Evolutionary conservation across 1,140 invertebrate genomes (phyloP), one percentile per base, ranked within the genome.

Genomic region (Zaprionus ghesquierei): DNA sequence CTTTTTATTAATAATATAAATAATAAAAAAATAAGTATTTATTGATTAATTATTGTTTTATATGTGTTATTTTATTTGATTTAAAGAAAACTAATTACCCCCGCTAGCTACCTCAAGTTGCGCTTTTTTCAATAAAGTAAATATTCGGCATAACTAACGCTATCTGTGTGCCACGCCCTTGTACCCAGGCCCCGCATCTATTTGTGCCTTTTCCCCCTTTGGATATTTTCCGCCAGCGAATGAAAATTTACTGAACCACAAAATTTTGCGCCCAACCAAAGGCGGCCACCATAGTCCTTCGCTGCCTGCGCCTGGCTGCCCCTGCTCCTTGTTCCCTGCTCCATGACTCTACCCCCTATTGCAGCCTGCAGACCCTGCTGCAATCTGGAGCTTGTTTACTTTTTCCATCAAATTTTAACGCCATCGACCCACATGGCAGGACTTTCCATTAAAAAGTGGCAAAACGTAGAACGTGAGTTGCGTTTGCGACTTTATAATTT

Each of bases 401-500:
- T 77, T 61, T 79, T n/a, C 41, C 44, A 66, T 69, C 60, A 79
- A 86, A 74, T 75, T 85, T 86, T 69, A 63, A 68, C 64, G 29
- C 75, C 69, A 82, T 78, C 82, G 79, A 69, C 75, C 79, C 84
- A 82, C 82, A 82, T 89, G 64, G 51, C 50, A 63, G 63, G 78
- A 50, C 69, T 76, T 79, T 87, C 79, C 79, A 79, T 89, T 82
- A 82, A 76, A 79, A 81, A 82, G 64, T 73, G n/a, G 18, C 41
- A 46, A 87, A 51, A 66, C 51, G 54, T 27, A 25, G 56, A 49
- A 58, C 53, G 41, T 60, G 35, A 44, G 55, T 46, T 60, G 69
- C 55, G 23, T 59, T 62, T 62, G 79, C 70, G 76, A 86, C 79
- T 82, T 86, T 86, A 86, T 86, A 86, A 86, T 86, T 86, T 82